Percentiles rank a stretch among this genome's conserved stretches.
These are phyloP conservation scores for Tupaia tana DNA, from an alignment of 2,113 vertebrate genomes.

Conservation along the genomic window DNA sequence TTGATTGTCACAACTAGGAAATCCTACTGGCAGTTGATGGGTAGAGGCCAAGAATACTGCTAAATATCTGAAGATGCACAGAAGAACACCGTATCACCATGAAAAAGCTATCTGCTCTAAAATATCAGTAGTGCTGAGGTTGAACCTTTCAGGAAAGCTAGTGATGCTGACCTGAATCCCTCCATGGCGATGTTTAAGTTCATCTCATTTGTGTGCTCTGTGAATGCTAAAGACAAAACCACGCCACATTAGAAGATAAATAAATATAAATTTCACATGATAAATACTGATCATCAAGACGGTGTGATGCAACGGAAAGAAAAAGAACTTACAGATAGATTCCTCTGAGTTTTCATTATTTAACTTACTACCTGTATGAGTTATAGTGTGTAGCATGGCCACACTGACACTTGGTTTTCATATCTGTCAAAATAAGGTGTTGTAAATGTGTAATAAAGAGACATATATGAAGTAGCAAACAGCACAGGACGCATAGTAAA, in stretches of 20 bases:
- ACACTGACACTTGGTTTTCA: not conserved
- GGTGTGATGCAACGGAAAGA: not conserved
- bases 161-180: accelerated
- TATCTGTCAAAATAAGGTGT: not conserved
- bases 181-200: not conserved
- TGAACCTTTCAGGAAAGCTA: too few relatives aligned
- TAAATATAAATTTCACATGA: not conserved
- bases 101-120: not conserved
- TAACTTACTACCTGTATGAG: not conserved
- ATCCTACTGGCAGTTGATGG: not conserved
- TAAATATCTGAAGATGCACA: not conserved
- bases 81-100: not conserved
- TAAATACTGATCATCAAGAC: not conserved
- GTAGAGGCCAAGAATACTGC: not conserved
- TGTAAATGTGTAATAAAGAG: accelerated
- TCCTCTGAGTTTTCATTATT: not conserved
- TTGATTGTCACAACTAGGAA: not conserved
- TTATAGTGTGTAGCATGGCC: too few relatives aligned
- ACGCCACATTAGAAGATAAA: not conserved
- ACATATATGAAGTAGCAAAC: not conserved
- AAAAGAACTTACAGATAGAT: not conserved
- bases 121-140: not conserved
- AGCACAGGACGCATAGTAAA: accelerated
- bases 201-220: not conserved
- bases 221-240: not conserved